Percentiles rank a stretch among this genome's conserved stretches.
phyloP scores from a whole-genome alignment of 2,113 vertebrate species.

The Albula goreensis region DNA sequence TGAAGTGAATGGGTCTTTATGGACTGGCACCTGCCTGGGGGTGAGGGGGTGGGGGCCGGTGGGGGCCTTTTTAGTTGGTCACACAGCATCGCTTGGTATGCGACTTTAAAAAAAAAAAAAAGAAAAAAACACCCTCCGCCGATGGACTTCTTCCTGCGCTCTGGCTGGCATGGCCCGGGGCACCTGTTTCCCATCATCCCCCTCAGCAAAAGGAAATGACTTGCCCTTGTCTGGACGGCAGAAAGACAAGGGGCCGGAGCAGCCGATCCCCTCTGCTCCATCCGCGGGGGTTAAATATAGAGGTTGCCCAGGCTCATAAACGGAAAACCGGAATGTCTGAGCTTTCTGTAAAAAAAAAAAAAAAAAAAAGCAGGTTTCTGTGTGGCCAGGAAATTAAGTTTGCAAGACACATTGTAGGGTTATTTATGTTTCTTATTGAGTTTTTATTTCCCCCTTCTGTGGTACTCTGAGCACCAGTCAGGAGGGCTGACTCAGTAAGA shows the following conservation, averaged over 20 bases:
- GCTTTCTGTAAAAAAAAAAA: background rate
- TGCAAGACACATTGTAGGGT: background rate
- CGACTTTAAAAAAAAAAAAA: conserved; percentile 46
- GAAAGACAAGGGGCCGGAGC: conserved; percentile 32
- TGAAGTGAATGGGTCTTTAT: conserved; percentile 69
- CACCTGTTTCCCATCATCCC: conserved; percentile 59
- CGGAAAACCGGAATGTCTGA: background rate
- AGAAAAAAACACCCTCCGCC: conserved; percentile 18
- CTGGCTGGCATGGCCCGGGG: conserved; percentile 53
- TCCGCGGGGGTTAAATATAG: conserved; percentile 34
- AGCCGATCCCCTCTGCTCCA: background rate
- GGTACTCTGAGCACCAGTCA: background rate
- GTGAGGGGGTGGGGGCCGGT: too few relatives aligned
- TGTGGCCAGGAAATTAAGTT: conserved; percentile 29
- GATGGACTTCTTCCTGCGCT: conserved; percentile 41
- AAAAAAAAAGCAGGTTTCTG: background rate
- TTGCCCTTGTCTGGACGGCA: conserved; percentile 52
- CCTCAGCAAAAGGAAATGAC: conserved; percentile 51
- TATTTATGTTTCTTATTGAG: background rate
- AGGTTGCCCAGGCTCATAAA: conserved; percentile 25
- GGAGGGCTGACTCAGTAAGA: too few relatives aligned
- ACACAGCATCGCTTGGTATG: conserved; percentile 64
- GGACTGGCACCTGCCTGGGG: conserved; percentile 63
- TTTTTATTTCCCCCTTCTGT: background rate
- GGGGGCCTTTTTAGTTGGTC: conserved; percentile 28